A percentile compares a stretch with the other conserved stretches of the same genome.
phyloP scores from a whole-genome alignment of 1,140 invertebrate species.

The Luehdorfia chinensis region DNA sequence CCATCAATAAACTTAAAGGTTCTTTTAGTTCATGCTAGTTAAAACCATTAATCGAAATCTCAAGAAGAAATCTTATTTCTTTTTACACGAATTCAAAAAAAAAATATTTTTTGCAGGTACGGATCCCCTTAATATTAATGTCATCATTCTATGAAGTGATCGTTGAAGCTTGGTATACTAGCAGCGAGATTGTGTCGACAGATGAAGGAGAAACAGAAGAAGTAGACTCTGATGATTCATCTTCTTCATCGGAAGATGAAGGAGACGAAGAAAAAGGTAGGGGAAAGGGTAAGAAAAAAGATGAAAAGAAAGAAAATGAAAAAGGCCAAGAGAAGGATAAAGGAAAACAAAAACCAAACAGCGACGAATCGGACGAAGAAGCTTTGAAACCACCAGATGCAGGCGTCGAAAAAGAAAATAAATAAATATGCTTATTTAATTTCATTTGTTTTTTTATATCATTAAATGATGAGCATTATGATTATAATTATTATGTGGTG shows the following conservation, averaged over 20 bases:
- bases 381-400: not conserved
- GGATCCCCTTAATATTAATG: slow-evolving; percentile 19
- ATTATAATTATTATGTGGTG: too few relatives aligned
- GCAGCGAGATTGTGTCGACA: not conserved
- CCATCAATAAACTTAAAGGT: too few relatives aligned
- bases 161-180: not conserved
- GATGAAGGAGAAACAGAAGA: not conserved
- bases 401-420: not conserved
- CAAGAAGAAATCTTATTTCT: too few relatives aligned
- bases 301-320: too few relatives aligned
- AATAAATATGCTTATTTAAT: not conserved
- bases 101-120: slow-evolving; percentile 20
- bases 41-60: too few relatives aligned
- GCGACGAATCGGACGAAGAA: not conserved
- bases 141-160: not conserved
- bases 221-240: not conserved
- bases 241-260: not conserved
- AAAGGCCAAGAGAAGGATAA: not conserved
- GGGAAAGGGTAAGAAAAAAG: not conserved
- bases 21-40: too few relatives aligned
- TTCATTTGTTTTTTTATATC: too few relatives aligned
- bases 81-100: too few relatives aligned
- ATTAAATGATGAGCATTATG: too few relatives aligned
- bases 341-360: not conserved
- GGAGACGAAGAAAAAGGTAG: not conserved